Evolutionary conservation across 2,888 invertebrate genomes (phyloP), one percentile per base, ranked within the genome.

Genomic region (Drosophila recens): DNA sequence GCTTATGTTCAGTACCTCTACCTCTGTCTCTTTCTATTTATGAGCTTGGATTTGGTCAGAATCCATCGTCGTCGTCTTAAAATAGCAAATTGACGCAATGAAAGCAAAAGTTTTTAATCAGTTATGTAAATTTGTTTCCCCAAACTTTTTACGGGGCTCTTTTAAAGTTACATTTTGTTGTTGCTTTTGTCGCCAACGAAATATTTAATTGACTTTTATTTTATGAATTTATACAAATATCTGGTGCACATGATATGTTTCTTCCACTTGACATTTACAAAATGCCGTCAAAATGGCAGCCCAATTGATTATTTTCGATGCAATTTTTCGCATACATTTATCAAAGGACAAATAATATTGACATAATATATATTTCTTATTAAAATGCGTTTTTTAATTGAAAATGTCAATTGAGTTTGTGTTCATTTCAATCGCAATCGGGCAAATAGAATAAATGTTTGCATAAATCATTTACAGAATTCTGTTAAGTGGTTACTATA

Each of bases 81-180:
- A 75, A 75, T 79, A 67, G 80, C 73, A 71, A 80, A 80, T 74
- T 77, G 66, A 56, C 42, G 64, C 74, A 80, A 69, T 67, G 66
- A 71, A 70, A 61, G 81, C 68, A 72, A 83, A 84, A 85, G 86
- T 87, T 85, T 85, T 85, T 85, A 84, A 84, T 84, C 89, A 84
- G 82, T 87, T 87, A 89, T 84, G 87, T 72, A 87, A 89, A 87
- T 89, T 89, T 81, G 73, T 86, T 79, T 70, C 45, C 62, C 52
- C 42, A 69, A 68, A 79, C 67, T 80, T 85, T 83, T 82, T 67
- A 20, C 46, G 34, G 73, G 54, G 36, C 9, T 20, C 56, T 68
- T 65, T 77, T 58, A 72, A 80, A 80, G 66, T 66, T 58, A 57
- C 63, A 34, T 46, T 42, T 42, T 52, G 27, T 46, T 62, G 40